A percentile compares a stretch with the other conserved stretches of the same genome.
These are phyloP conservation scores for Pogonocherus hispidulus DNA, from an alignment of 2,888 invertebrate species.

Conservation along the genomic window DNA sequence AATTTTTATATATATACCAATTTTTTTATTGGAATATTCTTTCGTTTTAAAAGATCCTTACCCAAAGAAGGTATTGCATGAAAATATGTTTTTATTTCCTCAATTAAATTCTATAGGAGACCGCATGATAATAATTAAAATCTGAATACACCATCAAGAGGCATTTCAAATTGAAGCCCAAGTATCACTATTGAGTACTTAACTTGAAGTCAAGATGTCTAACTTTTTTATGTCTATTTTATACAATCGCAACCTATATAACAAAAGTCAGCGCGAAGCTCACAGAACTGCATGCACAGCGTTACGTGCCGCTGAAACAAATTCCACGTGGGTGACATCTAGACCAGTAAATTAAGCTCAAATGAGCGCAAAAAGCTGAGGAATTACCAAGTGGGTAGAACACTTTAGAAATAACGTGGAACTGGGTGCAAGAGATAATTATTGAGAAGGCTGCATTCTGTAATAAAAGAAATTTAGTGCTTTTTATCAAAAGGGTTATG, in stretches of 20 bases:
- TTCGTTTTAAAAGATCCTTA: no score
- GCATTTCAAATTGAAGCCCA: no score
- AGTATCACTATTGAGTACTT: no score
- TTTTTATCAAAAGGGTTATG: background rate
- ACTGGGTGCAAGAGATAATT: background rate
- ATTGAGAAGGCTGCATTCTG: background rate
- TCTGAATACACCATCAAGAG: no score
- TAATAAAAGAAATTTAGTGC: background rate
- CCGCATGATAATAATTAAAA: no score
- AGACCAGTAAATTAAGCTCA: background rate
- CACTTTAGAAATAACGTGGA: background rate
- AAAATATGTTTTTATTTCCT: no score
- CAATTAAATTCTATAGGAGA: no score
- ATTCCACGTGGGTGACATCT: background rate
- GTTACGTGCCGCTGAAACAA: background rate
- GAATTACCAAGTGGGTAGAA: background rate
- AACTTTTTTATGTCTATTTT: background rate
- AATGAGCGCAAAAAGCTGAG: background rate
- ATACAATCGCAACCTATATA: background rate
- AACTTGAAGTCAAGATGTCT: background rate
- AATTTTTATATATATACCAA: no score
- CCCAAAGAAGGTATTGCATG: no score
- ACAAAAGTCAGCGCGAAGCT: background rate
- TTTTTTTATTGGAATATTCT: no score
- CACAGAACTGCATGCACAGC: conserved; percentile 2